Evolutionary conservation across 2,113 vertebrate species (phyloP), one percentile per base, ranked within the genome.

Genomic region (Macaca mulatta): DNA sequence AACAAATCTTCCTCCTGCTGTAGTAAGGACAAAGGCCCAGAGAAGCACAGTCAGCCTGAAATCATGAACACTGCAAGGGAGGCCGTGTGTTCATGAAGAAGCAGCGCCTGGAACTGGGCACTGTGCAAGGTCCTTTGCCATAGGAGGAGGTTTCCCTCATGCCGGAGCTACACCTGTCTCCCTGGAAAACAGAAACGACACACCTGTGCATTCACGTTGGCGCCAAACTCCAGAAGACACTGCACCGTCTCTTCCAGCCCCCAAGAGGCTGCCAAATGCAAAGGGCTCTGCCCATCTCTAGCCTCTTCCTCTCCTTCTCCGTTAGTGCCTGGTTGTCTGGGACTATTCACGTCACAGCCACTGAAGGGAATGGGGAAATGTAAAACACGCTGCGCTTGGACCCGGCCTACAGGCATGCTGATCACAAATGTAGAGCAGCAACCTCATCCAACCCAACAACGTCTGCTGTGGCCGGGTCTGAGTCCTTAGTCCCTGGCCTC

Each of bases 271-370:
- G 99, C 99, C 98, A 99, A 97, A 96, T 99, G 99, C 72, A 99
- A 98, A 14, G 99, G 99, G 0, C 99, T 99, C 98, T 99, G 99
- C 55, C 99, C 99, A 86, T 99, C 99, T 75, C 99, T 98, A 55
- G 99, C 99, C 97, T 99, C 99, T 95, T 99, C 99, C 35, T 99
- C 99, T 82, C 99, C 99, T 98, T 99, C 99, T 50, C 99, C 99
- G 23, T 99, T 99, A 0, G 99, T 98, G 30, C 99, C 99, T 1
- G 99, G 99, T 79, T 98, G 98, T 90, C 99, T 98, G 9, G 99
- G 98, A 97, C 99, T 99, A 93, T 99, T 99, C 90, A 99, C 99
- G 10, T 99, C 99, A 97, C 99, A 99, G 35, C 99, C 99, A 97
- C 99, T 99, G 93, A 59, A 97, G 93, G 78, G 67, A 94, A 95